phyloP scores from a whole-genome alignment of 2,888 invertebrate species.

The Incurvaria masculella region DNA sequence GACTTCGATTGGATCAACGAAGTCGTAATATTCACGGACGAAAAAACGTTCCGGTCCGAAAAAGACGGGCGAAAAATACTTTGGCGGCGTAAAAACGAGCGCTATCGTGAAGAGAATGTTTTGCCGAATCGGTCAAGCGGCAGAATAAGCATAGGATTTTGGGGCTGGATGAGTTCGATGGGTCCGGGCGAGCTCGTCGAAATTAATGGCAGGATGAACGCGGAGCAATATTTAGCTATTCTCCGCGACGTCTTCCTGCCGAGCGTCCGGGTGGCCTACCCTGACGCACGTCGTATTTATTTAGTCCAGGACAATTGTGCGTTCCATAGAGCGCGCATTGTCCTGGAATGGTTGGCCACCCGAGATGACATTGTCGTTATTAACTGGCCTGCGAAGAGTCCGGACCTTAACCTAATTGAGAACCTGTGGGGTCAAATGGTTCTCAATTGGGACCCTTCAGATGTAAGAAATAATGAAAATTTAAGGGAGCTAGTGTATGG shows the following conservation, averaged over 20 bases:
- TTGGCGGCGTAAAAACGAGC: no score
- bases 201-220: constrained; percentile 13
- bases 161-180: constrained; percentile 19
- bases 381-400: no score
- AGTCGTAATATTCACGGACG: no score
- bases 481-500: constrained; percentile 1
- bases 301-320: no score
- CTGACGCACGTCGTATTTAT: no score
- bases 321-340: not conserved
- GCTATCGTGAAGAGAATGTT: no score
- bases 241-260: not conserved
- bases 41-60: no score
- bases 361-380: not conserved
- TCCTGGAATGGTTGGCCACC: not conserved
- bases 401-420: no score
- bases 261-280: no score
- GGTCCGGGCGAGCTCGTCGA: constrained; percentile 18
- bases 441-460: not conserved
- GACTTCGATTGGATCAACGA: no score
- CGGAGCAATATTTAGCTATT: constrained; percentile 6
- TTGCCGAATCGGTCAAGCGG: constrained; percentile 13
- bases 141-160: constrained; percentile 15
- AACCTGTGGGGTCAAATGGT: not conserved
- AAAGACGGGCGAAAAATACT: no score
- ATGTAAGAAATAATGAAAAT: not conserved